phyloP scores from a whole-genome alignment of 2,113 vertebrate genomes.

The Pampusana beccarii region DNA sequence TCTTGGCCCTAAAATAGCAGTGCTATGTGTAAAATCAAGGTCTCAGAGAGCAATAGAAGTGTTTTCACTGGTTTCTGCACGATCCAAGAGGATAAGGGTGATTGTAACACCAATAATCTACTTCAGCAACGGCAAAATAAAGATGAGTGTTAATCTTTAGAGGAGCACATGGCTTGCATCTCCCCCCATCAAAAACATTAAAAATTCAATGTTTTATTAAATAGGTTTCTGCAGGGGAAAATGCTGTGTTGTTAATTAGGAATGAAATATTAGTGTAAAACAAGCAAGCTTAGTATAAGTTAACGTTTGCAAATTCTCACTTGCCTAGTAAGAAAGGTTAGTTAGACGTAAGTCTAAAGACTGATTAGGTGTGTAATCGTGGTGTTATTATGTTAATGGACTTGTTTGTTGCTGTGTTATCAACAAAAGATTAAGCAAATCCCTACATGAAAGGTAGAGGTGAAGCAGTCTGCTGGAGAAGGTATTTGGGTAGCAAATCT shows the following conservation, averaged over 20 bases:
- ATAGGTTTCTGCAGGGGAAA: background rate
- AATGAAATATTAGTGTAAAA: background rate
- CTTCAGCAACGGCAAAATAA: background rate
- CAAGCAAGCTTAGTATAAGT: background rate
- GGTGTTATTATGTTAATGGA: constrained; percentile 74
- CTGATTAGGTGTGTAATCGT: constrained; percentile 79
- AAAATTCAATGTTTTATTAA: constrained; percentile 50
- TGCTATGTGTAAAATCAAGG: background rate
- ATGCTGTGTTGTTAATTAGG: background rate
- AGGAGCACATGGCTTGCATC: background rate
- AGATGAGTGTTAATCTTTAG: background rate
- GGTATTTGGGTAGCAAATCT: background rate
- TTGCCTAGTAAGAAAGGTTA: constrained; percentile 21
- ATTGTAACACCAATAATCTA: background rate
- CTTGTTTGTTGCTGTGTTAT: constrained; percentile 32
- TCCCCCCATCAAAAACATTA: constrained; percentile 32
- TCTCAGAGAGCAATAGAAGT: background rate
- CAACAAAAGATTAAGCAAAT: constrained; percentile 44
- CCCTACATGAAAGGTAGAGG: background rate
- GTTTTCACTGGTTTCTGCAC: background rate
- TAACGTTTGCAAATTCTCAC: background rate
- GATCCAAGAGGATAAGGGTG: background rate
- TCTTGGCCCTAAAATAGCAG: background rate
- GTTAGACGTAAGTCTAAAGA: constrained; percentile 51
- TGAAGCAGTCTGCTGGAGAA: background rate